These are phyloP conservation scores for Eupeodes latifasciatus DNA, from an alignment of 2,888 invertebrate species.

Conservation along the genomic window DNA sequence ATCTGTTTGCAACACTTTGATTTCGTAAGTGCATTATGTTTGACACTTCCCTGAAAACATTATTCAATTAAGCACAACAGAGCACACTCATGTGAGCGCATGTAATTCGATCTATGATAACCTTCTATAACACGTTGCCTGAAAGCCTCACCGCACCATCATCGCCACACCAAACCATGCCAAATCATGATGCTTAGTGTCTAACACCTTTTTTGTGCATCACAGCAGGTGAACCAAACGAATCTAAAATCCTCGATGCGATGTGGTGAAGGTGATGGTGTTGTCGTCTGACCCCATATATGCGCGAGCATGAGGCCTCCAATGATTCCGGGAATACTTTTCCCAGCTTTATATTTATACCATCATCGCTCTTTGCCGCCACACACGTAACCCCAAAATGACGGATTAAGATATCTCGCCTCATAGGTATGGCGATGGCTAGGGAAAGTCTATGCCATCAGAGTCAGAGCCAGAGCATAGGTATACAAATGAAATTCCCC, in stretches of 20 bases:
- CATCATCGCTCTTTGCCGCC: not conserved
- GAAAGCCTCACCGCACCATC: not conserved
- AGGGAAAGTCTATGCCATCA: constrained; percentile 43
- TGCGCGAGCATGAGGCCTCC: constrained; percentile 17
- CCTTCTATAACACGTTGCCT: constrained; percentile 53
- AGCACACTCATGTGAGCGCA: constrained; percentile 62
- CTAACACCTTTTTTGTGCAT: constrained; percentile 50
- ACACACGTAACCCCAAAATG: constrained; percentile 63
- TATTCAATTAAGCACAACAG: constrained; percentile 64
- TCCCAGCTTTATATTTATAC: constrained; percentile 6
- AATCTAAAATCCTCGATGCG: constrained; percentile 49
- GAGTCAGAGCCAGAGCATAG: not conserved
- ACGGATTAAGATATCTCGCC: constrained; percentile 73
- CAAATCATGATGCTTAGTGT: constrained; percentile 21
- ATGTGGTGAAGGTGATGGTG: constrained; percentile 5
- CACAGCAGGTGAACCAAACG: constrained; percentile 68
- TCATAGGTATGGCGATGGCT: not conserved
- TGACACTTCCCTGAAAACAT: constrained; percentile 53
- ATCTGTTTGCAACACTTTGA: constrained; percentile 36
- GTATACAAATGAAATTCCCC: constrained; percentile 53
- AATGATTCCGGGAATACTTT: constrained; percentile 59
- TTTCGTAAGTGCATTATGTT: constrained; percentile 41
- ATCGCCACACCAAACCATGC: constrained; percentile 17
- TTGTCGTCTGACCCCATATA: constrained; percentile 63
- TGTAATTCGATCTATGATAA: constrained; percentile 74